Evolutionary conservation across 2,797 vertebrate species (phyloP).

Genomic region (Characodon lateralis): DNA sequence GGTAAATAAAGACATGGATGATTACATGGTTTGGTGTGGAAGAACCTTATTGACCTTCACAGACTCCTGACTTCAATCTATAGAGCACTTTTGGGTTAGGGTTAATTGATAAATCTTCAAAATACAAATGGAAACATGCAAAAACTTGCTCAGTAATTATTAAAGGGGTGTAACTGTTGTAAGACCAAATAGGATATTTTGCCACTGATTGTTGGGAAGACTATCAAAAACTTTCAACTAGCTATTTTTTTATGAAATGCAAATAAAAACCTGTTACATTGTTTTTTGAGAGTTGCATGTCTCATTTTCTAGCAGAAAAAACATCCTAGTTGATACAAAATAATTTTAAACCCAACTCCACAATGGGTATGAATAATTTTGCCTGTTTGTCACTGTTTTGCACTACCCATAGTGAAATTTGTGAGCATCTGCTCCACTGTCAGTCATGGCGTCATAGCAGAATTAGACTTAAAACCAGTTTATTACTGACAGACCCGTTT

Average conservation of each 20-base stretch:
- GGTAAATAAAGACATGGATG: neutral
- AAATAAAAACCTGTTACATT: too few relatives aligned
- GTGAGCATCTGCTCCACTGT: neutral
- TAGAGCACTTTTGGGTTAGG: neutral
- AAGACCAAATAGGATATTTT: too few relatives aligned
- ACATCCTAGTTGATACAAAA: too few relatives aligned
- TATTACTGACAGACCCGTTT: neutral
- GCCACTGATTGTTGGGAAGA: too few relatives aligned
- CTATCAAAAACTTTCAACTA: too few relatives aligned
- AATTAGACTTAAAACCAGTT: neutral
- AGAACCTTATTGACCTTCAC: neutral
- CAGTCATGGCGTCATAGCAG: neutral
- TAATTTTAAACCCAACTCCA: neutral
- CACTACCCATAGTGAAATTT: neutral
- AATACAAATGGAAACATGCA: neutral
- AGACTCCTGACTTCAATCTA: neutral
- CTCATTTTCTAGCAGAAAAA: too few relatives aligned
- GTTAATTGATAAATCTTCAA: neutral
- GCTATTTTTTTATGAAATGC: too few relatives aligned
- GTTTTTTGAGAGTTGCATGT: too few relatives aligned
- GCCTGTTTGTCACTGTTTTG: neutral
- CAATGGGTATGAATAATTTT: neutral
- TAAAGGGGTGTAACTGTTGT: too few relatives aligned
- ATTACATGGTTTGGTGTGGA: too few relatives aligned
- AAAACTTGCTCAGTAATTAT: neutral